Base-by-base conservation (phyloP, 2,888 invertebrate genomes). In the Frankliniella intonsa region DNA sequence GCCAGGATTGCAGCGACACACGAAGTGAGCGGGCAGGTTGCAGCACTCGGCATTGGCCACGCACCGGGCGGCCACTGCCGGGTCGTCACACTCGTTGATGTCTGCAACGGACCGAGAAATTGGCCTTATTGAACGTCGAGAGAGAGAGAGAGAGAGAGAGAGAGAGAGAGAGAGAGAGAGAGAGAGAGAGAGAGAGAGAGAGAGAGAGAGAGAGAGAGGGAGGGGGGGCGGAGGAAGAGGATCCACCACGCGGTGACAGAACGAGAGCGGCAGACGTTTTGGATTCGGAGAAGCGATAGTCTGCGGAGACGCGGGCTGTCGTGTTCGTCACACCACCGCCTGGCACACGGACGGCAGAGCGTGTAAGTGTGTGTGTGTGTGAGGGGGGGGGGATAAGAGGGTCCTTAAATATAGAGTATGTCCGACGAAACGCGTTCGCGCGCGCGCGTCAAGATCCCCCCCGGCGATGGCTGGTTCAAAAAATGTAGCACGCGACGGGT, bases 61-160 rank as follows among this genome's bases (percentile, higher is more conserved):
- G 89, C 97, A 97, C 86, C 95, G 91, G 83, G 94, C 92, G 65
- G 95, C 93, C 86, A 97, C 91, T 84, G 91, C 91, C 84, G 96
- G 96, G 89, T 96, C 94, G 87, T 94, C 93, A 88, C 98, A 98
- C 90, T 98, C 98, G 90, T 98, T 94, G 88, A 98, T 95, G 89
- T 96, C 96, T 95, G 88, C 10, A 88, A 87, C 83, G 83, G 84
- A 84, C 83, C 82, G 69, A 82, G 80, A 81, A 79, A 81, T 50
- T 55, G 62, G 19, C 80, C 38, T 80, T 80, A 50, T 80, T 50
- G n/a, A 27, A 69, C 65, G 69, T 25, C 22, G 82, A 82, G 65
- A 62, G 65, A 62, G 62, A 76, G 55, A 65, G 49, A 81, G 49
- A 80, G 50, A 49, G 69, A 82, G 80, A 80, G 80, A 82, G 50